Conservation (phyloP, 2,797 vertebrate species). For the Oceanodroma leucorhoa region DNA sequence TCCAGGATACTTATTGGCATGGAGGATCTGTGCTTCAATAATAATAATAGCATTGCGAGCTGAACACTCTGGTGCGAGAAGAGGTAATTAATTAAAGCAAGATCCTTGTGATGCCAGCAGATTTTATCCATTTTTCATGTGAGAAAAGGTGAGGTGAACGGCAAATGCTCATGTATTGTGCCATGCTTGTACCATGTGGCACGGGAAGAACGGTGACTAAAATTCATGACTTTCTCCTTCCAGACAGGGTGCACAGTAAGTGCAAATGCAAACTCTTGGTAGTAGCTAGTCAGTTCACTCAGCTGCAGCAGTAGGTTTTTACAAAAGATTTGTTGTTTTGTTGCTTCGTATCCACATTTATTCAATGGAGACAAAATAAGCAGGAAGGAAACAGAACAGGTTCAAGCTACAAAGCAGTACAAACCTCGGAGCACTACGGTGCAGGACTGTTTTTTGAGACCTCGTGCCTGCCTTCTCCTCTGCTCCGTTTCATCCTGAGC, state of each 20-base stretch:
- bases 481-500: background rate
- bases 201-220: background rate
- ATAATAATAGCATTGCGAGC: background rate
- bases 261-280: background rate
- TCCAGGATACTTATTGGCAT: background rate
- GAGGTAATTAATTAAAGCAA: background rate
- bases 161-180: no score
- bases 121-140: background rate
- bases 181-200: fast-evolving
- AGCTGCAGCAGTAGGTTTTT: background rate
- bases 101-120: background rate
- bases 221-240: background rate
- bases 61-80: background rate
- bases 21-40: background rate
- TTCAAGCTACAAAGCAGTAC: background rate
- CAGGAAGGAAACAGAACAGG: background rate
- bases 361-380: background rate
- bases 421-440: background rate
- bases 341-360: background rate
- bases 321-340: background rate
- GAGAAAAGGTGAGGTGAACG: background rate
- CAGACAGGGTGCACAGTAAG: no score
- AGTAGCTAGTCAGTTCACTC: fast-evolving
- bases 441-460: background rate
- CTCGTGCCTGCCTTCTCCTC: background rate